Percentiles rank a stretch among this genome's conserved stretches.
Evolutionary conservation across 2,113 vertebrate genomes (phyloP).

Genomic region (Pungitius pungitius): DNA sequence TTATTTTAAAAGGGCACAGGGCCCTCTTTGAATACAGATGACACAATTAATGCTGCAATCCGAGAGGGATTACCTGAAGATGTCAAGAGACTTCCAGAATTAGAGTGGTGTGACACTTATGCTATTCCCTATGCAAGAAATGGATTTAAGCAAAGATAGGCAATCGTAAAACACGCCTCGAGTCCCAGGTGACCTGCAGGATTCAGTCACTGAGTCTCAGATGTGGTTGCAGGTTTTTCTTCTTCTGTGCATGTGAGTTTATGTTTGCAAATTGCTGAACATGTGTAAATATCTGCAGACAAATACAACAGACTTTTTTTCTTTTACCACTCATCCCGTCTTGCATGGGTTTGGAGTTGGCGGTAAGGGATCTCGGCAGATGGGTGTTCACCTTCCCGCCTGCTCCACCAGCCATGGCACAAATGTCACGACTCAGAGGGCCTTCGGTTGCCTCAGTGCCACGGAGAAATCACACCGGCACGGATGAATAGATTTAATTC

Average conservation of each 20-base stretch:
- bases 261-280: constrained; percentile 23
- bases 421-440: constrained; percentile 68
- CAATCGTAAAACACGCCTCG: constrained; percentile 19
- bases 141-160: constrained; percentile 62
- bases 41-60: constrained; percentile 67
- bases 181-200: constrained; percentile 44
- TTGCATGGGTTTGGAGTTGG: too few relatives aligned
- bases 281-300: constrained; percentile 8
- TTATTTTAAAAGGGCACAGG: constrained; percentile 45
- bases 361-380: constrained; percentile 39
- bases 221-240: constrained; percentile 20
- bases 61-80: constrained; percentile 61
- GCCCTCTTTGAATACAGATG: constrained; percentile 65
- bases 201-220: constrained; percentile 4
- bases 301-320: background rate
- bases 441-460: constrained; percentile 48
- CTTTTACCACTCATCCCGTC: constrained; percentile 11
- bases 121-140: constrained; percentile 38
- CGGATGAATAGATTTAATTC: constrained; percentile 70
- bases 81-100: constrained; percentile 66
- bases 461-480: constrained; percentile 65
- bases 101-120: constrained; percentile 38
- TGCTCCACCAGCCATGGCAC: constrained; percentile 58
- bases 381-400: constrained; percentile 42
- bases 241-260: constrained; percentile 3